phyloP scores from a whole-genome alignment of 1,140 invertebrate species.

The Papilio polyxenes region DNA sequence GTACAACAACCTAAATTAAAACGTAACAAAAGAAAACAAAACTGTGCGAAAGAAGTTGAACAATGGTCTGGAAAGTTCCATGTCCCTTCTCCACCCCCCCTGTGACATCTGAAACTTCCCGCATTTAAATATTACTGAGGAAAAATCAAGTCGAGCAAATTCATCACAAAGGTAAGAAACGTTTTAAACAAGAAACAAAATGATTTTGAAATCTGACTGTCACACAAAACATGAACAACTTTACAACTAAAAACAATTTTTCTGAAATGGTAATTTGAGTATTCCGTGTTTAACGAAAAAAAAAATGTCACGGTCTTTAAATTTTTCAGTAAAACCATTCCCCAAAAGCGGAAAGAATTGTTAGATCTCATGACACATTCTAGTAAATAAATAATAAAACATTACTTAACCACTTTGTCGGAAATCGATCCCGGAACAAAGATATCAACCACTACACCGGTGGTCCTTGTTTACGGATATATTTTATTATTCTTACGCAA shows the following conservation, averaged over 20 bases:
- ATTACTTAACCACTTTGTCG: neutral
- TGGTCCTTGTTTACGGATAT: neutral
- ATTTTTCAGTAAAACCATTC: too few relatives aligned
- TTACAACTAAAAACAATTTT: neutral
- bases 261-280: neutral
- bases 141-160: slow-evolving; percentile 22
- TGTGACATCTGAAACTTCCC: slow-evolving; percentile 36
- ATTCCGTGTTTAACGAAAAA: too few relatives aligned
- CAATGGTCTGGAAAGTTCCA: slow-evolving; percentile 54
- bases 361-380: too few relatives aligned
- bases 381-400: too few relatives aligned
- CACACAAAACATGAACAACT: neutral
- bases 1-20: slow-evolving; percentile 39
- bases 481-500: neutral
- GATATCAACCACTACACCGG: neutral
- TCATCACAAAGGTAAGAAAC: slow-evolving; percentile 14
- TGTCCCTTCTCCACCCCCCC: slow-evolving; percentile 44
- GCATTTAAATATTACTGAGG: slow-evolving; percentile 27
- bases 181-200: slow-evolving; percentile 4
- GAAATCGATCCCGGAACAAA: neutral
- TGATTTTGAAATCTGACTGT: neutral
- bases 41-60: slow-evolving; percentile 49
- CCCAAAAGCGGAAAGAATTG: too few relatives aligned
- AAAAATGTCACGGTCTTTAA: too few relatives aligned
- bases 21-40: slow-evolving; percentile 43